Evolutionary conservation across 2,888 invertebrate genomes (phyloP), one percentile per base, ranked within the genome.

Genomic region (Dexiosoma caninum): DNA sequence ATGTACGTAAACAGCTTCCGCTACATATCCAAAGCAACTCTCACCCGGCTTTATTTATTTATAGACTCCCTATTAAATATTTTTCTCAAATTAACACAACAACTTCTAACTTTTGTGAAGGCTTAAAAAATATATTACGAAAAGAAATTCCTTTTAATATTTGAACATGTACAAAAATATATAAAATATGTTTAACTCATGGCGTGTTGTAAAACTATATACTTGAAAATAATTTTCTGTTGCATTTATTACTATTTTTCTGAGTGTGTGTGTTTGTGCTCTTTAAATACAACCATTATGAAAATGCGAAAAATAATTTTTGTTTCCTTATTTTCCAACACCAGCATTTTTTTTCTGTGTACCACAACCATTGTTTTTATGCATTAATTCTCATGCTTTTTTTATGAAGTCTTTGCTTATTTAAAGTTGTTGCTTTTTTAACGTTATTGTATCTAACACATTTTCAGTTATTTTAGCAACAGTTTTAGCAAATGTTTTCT

Each of bases 401-500:
- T 21, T 62, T 30, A 72, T 62, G 51, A 53, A 53, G 62, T 30
- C 60, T 42, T 9, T n/a, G 27, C 51, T 6, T 27, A n/a, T 49
- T 40, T 46, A 42, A 21, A 37, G 30, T 19, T 57, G 30, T 32
- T 35, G 14, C 4, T 6, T 57, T 66, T n/a, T 23, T 51, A 7
- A 10, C 10, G 35, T 35, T 32, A 37, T 57, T 21, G 19, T 69
- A 35, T 46, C 53, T 64, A 64, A 35, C 74, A 69, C 64, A 75
- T 79, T 74, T 79, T 64, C 79, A 70, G 69, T 74, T 55, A n/a
- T 53, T 69, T 62, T 64, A 57, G 46, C 67, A 74, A 62, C 23
- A 69, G 37, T 78, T 78, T 72, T 30, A 62, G 44, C 4, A 37
- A 57, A 57, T 57, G 64, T 35, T 59, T 71, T 49, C 30, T 23